These are phyloP conservation scores for Galagoides demidoff DNA, from an alignment of 2,797 vertebrate species.

Conservation along the genomic window DNA sequence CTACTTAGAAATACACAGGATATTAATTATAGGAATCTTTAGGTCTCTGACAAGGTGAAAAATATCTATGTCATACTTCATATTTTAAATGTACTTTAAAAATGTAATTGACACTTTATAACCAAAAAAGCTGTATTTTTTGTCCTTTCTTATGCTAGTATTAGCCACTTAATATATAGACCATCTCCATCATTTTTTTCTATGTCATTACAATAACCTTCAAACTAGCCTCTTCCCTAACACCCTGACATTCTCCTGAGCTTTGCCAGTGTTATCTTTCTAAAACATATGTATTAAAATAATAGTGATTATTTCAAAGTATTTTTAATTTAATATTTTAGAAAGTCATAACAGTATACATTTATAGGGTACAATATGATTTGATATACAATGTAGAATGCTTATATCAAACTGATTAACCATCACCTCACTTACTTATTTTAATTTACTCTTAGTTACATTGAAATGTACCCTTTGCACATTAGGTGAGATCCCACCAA, in stretches of 20 bases:
- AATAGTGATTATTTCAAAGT: too few relatives aligned
- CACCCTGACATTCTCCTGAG: background rate
- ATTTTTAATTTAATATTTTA: too few relatives aligned
- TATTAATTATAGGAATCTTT: background rate
- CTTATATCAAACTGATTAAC: too few relatives aligned
- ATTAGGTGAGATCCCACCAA: too few relatives aligned
- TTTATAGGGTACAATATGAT: too few relatives aligned
- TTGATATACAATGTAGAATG: too few relatives aligned
- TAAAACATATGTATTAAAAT: background rate
- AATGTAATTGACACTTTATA: background rate
- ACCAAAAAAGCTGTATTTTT: background rate
- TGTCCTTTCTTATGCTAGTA: background rate
- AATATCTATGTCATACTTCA: background rate
- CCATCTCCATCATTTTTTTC: background rate
- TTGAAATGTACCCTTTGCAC: too few relatives aligned
- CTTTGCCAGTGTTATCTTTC: background rate
- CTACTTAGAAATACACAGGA: background rate
- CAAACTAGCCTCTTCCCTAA: background rate
- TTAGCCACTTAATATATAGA: background rate
- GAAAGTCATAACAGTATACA: too few relatives aligned
- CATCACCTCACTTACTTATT: too few relatives aligned
- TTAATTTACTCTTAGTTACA: too few relatives aligned
- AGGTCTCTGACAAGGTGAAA: background rate
- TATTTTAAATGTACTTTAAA: slow-evolving; percentile 1
- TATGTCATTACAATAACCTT: background rate